Base-by-base conservation (phyloP, 1,140 invertebrate genomes). In the Lepidurus couesii region DNA sequence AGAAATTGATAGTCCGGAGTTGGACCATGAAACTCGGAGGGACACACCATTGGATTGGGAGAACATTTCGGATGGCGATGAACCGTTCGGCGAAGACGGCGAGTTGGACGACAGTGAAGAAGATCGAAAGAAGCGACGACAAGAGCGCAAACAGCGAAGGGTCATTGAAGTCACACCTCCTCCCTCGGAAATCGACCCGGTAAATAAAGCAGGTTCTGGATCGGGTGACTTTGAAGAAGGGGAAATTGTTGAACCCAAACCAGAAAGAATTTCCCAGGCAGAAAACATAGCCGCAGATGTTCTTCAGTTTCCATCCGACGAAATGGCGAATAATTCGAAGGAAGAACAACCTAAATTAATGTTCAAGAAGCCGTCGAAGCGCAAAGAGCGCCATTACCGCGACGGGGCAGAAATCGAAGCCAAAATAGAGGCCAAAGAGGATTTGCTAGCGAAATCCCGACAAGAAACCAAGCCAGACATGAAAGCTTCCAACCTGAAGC, bases 71-170 rank as follows among this genome's bases (percentile, higher is more conserved):
- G 78, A 79, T 44, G 74, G 78, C 11, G 53, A 65, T 16, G 53
- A 65, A 21, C 53, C 53, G 8, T 65, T 65, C 53, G 53, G 53
- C 13, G 78, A 79, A 45, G 78, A 79, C 44, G 78, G 78, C 16
- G 78, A 79, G 75, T 45, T 79, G n/a, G 78, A 79, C 73, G 78
- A 79, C 21, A 79, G 78, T 24, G 78, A 79, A 42, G 78, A 45
- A 9, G 78, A 79, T 11, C 78, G 73, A 43, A 75, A 77, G n/a
- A 45, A 42, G 65, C n/a, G 13, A 26, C 74, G 73, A 10, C 13
- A 73, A 16, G 79, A 79, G 53, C 42, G 16, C 9, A 65, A 65
- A 16, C 21, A n/a, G 16, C 53, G 53, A 7, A 13, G 53, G 16
- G 53, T 65, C 6, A 65, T 65, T 16, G 53, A 65, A 65, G n/a